Conservation (phyloP, 2,797 vertebrate species). For the Poecilia gillii region DNA sequence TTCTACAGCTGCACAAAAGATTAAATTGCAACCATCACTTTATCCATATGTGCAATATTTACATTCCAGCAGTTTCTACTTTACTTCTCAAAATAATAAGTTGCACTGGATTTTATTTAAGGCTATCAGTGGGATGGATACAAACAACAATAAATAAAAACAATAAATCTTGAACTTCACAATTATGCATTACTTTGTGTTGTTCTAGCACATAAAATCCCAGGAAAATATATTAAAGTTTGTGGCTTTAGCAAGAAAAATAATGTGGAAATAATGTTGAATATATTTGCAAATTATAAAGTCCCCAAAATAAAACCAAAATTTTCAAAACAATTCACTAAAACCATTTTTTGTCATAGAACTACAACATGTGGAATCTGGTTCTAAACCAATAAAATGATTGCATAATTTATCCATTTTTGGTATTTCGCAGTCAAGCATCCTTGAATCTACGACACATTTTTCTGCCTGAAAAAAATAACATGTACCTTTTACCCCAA, state of each 20-base stretch:
- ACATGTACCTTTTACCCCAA: neutral
- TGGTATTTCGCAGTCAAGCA: neutral
- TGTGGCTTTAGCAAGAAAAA: neutral
- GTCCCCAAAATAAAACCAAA: neutral
- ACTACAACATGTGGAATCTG: neutral
- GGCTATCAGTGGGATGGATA: neutral
- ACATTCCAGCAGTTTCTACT: neutral
- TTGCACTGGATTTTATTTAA: neutral
- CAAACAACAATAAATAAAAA: neutral
- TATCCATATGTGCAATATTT: neutral
- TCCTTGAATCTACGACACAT: neutral
- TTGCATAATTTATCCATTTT: constrained; percentile 2
- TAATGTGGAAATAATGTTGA: neutral
- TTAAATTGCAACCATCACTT: neutral
- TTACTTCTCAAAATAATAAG: neutral
- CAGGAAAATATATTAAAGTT: neutral
- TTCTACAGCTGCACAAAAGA: neutral
- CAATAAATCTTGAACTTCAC: neutral
- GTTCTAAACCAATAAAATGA: constrained; percentile 20
- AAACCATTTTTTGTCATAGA: neutral
- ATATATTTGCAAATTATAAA: neutral
- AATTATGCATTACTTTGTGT: neutral
- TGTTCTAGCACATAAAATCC: neutral
- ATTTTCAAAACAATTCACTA: neutral
- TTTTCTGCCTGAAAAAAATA: neutral